Conservation (phyloP, 2,113 vertebrate species). For the Argyrosomus japonicus region DNA sequence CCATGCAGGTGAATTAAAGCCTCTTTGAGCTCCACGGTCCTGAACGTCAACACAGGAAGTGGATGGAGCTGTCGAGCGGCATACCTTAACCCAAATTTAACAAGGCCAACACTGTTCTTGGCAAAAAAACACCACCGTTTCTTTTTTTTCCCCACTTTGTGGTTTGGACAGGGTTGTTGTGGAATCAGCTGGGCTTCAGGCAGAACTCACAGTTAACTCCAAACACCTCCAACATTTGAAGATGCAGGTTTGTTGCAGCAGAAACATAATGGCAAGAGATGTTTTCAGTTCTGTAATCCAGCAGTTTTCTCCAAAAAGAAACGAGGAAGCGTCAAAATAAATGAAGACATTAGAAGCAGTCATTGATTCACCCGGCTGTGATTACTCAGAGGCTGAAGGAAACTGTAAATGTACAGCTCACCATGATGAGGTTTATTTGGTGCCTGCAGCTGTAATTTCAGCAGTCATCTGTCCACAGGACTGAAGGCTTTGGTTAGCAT, state of each 20-base stretch:
- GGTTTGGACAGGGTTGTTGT: conserved; percentile 25
- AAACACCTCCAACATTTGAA: background rate
- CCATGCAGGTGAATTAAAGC: conserved; percentile 31
- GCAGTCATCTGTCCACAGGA: conserved; percentile 42
- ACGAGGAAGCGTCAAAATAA: conserved; percentile 10
- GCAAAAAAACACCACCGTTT: background rate
- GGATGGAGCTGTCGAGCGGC: conserved; percentile 8
- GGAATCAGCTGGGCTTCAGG: conserved; percentile 30
- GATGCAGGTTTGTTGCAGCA: background rate
- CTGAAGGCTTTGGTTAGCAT: conserved; percentile 42
- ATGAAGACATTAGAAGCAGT: background rate
- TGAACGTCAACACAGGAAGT: conserved; percentile 42
- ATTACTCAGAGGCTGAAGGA: conserved; percentile 31
- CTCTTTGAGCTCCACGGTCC: conserved; percentile 13
- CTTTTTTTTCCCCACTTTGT: background rate
- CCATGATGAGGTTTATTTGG: conserved; percentile 50
- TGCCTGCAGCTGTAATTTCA: conserved; percentile 63
- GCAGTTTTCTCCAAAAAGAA: conserved; percentile 8
- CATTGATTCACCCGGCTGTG: background rate
- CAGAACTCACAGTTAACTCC: background rate
- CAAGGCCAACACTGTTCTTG: conserved; percentile 39
- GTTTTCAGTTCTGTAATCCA: background rate
- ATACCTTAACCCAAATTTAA: conserved; percentile 5
- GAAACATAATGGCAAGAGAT: background rate
- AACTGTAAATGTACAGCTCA: conserved; percentile 28